Evolutionary conservation across 2,797 vertebrate species (phyloP).

Genomic region (Pipistrellus kuhlii): DNA sequence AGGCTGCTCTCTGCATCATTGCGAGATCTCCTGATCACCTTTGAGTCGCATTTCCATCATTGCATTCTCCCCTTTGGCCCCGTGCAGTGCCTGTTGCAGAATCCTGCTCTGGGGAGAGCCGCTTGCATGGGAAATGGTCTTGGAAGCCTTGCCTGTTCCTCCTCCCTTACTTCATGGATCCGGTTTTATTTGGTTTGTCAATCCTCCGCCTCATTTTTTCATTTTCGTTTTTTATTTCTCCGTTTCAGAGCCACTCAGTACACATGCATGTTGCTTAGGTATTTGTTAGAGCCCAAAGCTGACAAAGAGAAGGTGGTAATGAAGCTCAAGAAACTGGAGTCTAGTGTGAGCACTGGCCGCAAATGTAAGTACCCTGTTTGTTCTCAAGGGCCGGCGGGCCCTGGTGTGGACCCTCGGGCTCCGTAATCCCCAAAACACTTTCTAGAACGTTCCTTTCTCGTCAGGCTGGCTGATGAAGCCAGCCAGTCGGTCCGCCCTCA

Average conservation of each 20-base stretch:
- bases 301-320: conserved; percentile 89
- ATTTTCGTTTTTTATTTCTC: conserved; percentile 72
- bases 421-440: not conserved
- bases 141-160: not conserved
- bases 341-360: conserved; percentile 94
- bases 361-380: conserved; percentile 93
- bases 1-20: not conserved
- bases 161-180: not conserved
- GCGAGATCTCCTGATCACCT: conserved; percentile 2
- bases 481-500: not conserved
- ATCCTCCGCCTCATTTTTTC: conserved; percentile 69
- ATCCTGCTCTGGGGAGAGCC: not conserved
- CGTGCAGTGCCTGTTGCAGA: not conserved
- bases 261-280: conserved; percentile 92
- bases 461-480: not conserved
- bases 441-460: not conserved
- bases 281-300: conserved; percentile 91
- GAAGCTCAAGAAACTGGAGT: conserved; percentile 93
- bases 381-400: conserved; percentile 62
- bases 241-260: conserved; percentile 95
- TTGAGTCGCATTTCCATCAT: conserved; percentile 49
- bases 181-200: conserved; percentile 71
- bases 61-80: conserved; percentile 28
- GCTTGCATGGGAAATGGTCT: not conserved
- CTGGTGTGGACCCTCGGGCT: not conserved